phyloP scores from a whole-genome alignment of 2,797 vertebrate species.

The Bradypodion ventrale region DNA sequence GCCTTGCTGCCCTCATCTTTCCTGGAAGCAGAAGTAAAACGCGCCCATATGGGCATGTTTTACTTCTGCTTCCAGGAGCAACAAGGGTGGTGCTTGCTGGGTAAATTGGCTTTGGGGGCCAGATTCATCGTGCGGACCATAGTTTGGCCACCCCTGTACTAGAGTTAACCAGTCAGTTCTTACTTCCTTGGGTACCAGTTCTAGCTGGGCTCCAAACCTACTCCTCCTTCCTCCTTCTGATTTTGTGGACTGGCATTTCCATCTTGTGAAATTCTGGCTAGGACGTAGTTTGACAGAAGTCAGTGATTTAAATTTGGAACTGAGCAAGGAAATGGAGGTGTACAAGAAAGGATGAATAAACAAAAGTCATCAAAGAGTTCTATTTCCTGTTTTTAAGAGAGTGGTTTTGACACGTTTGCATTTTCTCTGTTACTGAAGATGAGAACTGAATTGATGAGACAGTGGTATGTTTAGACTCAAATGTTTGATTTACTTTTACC shows the following conservation, averaged over 20 bases:
- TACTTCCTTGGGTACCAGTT: neutral
- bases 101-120: no score
- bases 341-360: slow-evolving; percentile 36
- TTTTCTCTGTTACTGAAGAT: slow-evolving; percentile 55
- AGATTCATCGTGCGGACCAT: no score
- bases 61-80: no score
- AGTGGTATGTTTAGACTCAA: neutral
- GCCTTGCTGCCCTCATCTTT: no score
- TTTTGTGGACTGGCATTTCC: neutral
- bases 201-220: neutral
- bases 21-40: no score
- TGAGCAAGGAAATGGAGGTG: neutral
- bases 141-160: no score
- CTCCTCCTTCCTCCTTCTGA: no score
- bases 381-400: slow-evolving; percentile 70
- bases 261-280: neutral
- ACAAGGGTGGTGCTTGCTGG: no score
- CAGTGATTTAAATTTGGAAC: neutral
- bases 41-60: no score
- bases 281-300: neutral
- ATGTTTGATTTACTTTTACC: slow-evolving; percentile 2
- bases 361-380: slow-evolving; percentile 70
- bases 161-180: no score
- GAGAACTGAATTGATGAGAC: slow-evolving; percentile 44
- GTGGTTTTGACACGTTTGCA: slow-evolving; percentile 59